These are phyloP conservation scores for Gymnopithys bicolor DNA, from an alignment of 2,797 vertebrate species.

Conservation along the genomic window DNA sequence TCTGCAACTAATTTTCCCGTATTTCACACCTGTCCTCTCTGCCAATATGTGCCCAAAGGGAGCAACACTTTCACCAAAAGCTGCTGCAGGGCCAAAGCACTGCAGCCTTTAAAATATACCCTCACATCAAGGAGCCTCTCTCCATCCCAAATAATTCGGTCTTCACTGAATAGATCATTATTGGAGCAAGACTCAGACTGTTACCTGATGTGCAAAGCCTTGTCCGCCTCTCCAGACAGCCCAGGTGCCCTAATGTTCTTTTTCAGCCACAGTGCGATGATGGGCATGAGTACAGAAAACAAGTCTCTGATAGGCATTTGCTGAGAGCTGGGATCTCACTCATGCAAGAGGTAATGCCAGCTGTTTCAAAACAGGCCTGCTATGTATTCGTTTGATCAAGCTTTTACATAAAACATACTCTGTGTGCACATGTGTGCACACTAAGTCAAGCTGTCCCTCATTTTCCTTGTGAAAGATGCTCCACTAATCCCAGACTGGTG, in stretches of 20 bases:
- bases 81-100: neutral
- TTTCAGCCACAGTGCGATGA: neutral
- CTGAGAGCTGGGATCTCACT: neutral
- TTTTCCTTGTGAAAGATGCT: neutral
- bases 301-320: neutral
- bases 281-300: neutral
- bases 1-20: neutral
- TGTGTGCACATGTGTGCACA: rapidly evolving
- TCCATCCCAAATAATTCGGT: neutral
- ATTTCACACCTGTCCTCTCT: neutral
- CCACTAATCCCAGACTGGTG: neutral
- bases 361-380: neutral
- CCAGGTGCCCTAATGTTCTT: neutral
- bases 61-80: neutral
- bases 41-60: neutral
- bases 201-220: neutral
- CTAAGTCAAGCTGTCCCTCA: neutral
- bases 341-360: neutral
- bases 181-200: neutral
- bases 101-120: neutral
- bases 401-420: neutral
- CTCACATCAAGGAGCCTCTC: neutral
- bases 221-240: neutral
- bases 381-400: neutral
- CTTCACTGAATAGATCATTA: neutral